phyloP scores from a whole-genome alignment of 1,140 invertebrate species.

The Cyrtorhinus lividipennis region DNA sequence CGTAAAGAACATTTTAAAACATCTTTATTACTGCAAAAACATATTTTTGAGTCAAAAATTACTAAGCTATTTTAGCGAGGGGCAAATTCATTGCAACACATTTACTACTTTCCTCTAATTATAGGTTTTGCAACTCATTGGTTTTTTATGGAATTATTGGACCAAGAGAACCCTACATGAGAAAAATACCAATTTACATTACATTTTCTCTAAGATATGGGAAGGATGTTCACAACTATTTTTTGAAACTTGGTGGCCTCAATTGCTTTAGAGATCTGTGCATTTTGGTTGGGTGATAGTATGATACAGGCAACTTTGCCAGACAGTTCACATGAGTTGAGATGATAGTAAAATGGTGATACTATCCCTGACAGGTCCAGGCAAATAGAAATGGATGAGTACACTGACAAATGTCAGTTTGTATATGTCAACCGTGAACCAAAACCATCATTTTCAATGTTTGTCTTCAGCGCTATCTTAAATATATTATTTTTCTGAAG shows the following conservation, averaged over 20 bases:
- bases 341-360: not conserved
- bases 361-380: no score
- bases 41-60: no score
- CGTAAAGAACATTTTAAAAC: no score
- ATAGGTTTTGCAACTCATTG: no score
- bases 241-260: not conserved
- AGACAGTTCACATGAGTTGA: not conserved
- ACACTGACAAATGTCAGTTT: no score
- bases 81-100: no score
- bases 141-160: not conserved
- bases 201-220: not conserved
- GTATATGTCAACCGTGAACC: not conserved
- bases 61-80: no score
- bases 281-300: not conserved
- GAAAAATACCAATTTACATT: not conserved
- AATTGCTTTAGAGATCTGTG: not conserved
- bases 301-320: not conserved
- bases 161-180: not conserved
- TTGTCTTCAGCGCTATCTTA: no score
- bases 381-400: no score
- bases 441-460: not conserved
- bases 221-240: not conserved
- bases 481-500: no score
- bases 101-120: no score
- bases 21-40: no score